phyloP scores from a whole-genome alignment of 2,888 invertebrate species.

The Drosophila subsilvestris region DNA sequence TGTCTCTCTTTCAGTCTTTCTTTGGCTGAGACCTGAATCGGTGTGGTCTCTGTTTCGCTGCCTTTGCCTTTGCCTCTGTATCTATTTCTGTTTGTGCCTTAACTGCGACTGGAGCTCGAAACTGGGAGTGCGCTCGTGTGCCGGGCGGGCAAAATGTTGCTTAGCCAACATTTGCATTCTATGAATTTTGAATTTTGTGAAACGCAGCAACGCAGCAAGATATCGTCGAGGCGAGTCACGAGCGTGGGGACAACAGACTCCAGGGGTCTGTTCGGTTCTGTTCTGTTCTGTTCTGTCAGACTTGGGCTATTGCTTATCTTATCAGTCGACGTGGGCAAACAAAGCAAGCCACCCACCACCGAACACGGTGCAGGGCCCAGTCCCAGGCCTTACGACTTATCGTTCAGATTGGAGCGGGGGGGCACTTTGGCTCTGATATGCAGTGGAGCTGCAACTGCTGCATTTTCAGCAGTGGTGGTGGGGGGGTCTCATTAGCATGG shows the following conservation, averaged over 20 bases:
- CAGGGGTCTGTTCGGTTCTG: slow-evolving; percentile 8
- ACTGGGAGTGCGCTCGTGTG: slow-evolving; percentile 41
- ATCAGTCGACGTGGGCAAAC: slow-evolving; percentile 65
- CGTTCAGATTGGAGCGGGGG: slow-evolving; percentile 51
- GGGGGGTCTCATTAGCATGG: slow-evolving; percentile 63
- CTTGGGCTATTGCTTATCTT: slow-evolving; percentile 63
- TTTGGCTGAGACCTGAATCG: slow-evolving; percentile 35
- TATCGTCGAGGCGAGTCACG: slow-evolving; percentile 53
- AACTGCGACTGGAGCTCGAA: slow-evolving; percentile 53
- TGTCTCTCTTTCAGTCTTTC: slow-evolving; percentile 5
- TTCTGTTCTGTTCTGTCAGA: slow-evolving; percentile 10
- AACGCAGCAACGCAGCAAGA: slow-evolving; percentile 54
- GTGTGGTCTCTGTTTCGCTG: slow-evolving; percentile 41
- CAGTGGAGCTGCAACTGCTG: slow-evolving; percentile 29
- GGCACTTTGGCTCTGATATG: slow-evolving; percentile 5
- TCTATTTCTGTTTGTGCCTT: slow-evolving; percentile 30
- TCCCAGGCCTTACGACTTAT: slow-evolving; percentile 46
- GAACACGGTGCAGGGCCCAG: slow-evolving; percentile 4
- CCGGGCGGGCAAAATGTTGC: slow-evolving; percentile 71
- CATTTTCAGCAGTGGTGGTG: slow-evolving; percentile 9
- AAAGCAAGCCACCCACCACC: slow-evolving; percentile 43
- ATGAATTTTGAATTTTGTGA: slow-evolving; percentile 71
- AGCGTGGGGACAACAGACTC: slow-evolving; percentile 26
- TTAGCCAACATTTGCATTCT: slow-evolving; percentile 77
- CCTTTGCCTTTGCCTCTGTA: slow-evolving; percentile 13